Conservation (phyloP, 2,113 vertebrate species). For the Desmodus rotundus region DNA sequence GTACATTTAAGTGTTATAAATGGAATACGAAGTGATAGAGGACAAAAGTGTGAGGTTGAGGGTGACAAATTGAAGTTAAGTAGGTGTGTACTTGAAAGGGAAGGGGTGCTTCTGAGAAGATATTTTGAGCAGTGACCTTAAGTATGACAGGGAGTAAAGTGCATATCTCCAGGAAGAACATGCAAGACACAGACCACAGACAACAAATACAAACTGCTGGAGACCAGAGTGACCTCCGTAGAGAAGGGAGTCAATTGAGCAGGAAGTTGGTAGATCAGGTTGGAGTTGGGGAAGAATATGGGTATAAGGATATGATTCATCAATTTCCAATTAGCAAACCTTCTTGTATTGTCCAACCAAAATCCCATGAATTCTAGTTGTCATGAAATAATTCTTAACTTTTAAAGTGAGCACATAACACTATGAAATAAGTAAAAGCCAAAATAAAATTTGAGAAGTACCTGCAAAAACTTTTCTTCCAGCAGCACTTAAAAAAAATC, state of each 20-base stretch:
- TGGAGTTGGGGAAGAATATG: neutral
- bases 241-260: neutral
- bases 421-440: neutral
- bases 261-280: neutral
- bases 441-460: neutral
- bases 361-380: neutral
- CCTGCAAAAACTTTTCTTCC: neutral
- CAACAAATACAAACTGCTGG: neutral
- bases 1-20: neutral
- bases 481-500: neutral
- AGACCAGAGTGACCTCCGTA: neutral
- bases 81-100: neutral
- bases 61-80: neutral
- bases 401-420: neutral
- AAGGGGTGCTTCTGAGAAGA: neutral
- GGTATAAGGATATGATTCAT: neutral
- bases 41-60: neutral
- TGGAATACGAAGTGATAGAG: neutral
- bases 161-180: neutral
- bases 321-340: neutral
- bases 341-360: neutral
- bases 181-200: neutral
- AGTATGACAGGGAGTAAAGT: neutral
- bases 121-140: neutral
- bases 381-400: neutral